These are phyloP conservation scores for Ooceraea biroi DNA, from an alignment of 1,140 invertebrate genomes.

Conservation along the genomic window DNA sequence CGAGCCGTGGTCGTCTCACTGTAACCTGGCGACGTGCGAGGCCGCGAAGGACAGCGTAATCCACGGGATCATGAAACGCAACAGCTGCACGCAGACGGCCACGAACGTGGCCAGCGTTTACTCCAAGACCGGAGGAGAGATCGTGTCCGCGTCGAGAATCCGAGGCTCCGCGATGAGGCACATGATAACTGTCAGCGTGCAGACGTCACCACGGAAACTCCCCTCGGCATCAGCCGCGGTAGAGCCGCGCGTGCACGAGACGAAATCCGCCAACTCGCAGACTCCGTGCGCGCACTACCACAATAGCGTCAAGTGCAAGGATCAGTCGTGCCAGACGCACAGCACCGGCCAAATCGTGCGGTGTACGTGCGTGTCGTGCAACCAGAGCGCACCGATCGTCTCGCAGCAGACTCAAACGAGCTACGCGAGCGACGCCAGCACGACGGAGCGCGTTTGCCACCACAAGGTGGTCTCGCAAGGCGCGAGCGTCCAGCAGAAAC, in stretches of 20 bases:
- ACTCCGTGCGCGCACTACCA: slow-evolving; percentile 19
- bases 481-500: slow-evolving; percentile 53
- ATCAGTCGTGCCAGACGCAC: slow-evolving; percentile 53
- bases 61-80: slow-evolving; percentile 77
- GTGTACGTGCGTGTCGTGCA: slow-evolving; percentile 26
- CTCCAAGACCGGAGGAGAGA: slow-evolving; percentile 81
- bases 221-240: slow-evolving; percentile 14
- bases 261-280: not conserved
- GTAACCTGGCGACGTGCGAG: slow-evolving; percentile 80
- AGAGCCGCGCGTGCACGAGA: slow-evolving; percentile 63
- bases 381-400: slow-evolving; percentile 1
- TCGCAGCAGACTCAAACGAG: slow-evolving; percentile 38
- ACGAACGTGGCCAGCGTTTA: slow-evolving; percentile 68
- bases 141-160: slow-evolving; percentile 73
- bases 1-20: slow-evolving; percentile 84
- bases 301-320: slow-evolving; percentile 49
- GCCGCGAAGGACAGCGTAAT: slow-evolving; percentile 59
- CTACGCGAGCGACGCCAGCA: slow-evolving; percentile 33
- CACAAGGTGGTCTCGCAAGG: slow-evolving; percentile 25
- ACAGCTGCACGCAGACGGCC: slow-evolving; percentile 82
- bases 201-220: slow-evolving; percentile 68
- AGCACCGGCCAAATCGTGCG: not conserved
- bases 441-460: not conserved
- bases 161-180: slow-evolving; percentile 64
- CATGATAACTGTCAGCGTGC: slow-evolving; percentile 67